Evolutionary conservation across 1,140 invertebrate genomes (phyloP), one percentile per base, ranked within the genome.

Genomic region (Bacillus rossius): DNA sequence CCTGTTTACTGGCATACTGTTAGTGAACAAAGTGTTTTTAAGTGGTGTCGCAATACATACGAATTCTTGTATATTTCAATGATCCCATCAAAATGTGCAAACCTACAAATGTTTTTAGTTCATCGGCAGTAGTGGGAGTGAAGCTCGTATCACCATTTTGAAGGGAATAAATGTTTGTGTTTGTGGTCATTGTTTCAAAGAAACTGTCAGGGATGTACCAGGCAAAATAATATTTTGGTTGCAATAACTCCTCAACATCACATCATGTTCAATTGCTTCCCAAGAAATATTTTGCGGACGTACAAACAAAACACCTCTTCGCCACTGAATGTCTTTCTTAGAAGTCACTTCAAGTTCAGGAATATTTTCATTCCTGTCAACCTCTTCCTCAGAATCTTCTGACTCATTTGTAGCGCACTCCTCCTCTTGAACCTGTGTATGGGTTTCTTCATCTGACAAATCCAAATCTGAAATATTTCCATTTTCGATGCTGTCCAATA

Each of bases 81-180:
- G 19, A 42, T n/a, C 60, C 59, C 55, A 63, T 63, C 26, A 61
- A 25, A 1, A 63, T 16, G 51, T 63, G 55, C 23, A 61, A 45
- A 40, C 59, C 59, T 53, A 57, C 48, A 26, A 64, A 51, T 22
- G n/a, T 48, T 55, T 64, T 61, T 13, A 64, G 22, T 59, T 64
- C 60, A 29, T 52, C 3, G 38, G 53, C 43, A 49, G 51, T 29
- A 5, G 62, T 61, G 20, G 51, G 8, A 16, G 29, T 59, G n/a
- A 23, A 51, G 8, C 23, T 20, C n/a, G 8, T 51, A 5, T 19
- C 17, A 38, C 20, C 26, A 23, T 59, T 38, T 38, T 22, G 26
- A n/a, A 59, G 16, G 40, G 20, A 23, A 37, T 59, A 59, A 3
- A 56, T 37, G 49, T 56, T 55, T 23, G 57, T 59, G 8, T n/a